Conservation (phyloP, 2,888 invertebrate species). For the Lasioglossum calceatum region DNA sequence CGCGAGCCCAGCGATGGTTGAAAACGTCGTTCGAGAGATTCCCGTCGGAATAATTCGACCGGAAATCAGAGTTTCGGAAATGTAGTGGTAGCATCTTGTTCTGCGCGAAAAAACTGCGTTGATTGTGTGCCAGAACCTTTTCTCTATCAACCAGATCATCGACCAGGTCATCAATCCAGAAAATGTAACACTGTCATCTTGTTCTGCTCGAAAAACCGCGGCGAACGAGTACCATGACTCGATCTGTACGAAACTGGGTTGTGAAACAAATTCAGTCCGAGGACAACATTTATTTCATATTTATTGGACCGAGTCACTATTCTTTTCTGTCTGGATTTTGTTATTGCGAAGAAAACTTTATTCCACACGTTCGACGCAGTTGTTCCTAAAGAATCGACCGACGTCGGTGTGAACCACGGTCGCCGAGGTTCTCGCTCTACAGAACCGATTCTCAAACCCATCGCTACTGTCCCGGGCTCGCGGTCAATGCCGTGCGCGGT, state of each 20-base stretch:
- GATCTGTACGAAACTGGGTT: not conserved
- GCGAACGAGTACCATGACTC: not conserved
- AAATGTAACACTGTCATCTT: not conserved
- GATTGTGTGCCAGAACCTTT: not conserved
- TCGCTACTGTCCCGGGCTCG: slow-evolving; percentile 37
- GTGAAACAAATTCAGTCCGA: not conserved
- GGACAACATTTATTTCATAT: not conserved
- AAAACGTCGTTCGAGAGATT: not conserved
- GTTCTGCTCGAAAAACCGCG: not conserved
- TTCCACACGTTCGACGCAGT: not conserved
- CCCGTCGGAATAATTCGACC: not conserved
- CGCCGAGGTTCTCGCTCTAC: not conserved
- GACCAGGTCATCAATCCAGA: not conserved
- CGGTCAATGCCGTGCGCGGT: slow-evolving; percentile 58
- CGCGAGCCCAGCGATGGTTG: slow-evolving; percentile 47
- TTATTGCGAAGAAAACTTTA: not conserved
- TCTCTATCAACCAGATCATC: not conserved
- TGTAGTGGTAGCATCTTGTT: not conserved
- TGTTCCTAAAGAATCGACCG: not conserved
- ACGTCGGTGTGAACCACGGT: no score
- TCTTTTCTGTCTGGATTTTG: not conserved
- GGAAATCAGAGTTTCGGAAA: not conserved
- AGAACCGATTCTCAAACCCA: slow-evolving; percentile 3
- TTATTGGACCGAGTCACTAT: not conserved
- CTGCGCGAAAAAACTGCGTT: not conserved